Evolutionary conservation across 2,113 vertebrate species (phyloP).

Genomic region (Pyxicephalus adspersus): DNA sequence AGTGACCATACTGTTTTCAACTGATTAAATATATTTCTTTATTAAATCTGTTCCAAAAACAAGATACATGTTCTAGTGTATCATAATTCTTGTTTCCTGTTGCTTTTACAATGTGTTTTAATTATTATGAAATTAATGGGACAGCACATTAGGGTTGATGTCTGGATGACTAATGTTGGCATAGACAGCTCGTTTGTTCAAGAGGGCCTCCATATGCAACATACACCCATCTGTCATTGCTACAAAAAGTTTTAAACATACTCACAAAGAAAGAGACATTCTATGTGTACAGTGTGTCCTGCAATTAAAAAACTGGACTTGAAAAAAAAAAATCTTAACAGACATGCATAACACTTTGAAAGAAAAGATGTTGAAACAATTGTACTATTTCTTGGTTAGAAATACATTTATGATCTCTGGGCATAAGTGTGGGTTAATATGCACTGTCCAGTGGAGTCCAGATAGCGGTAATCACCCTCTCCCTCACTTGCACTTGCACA

Average conservation of each 20-base stretch:
- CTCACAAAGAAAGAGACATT: not conserved
- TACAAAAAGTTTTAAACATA: constrained; percentile 28
- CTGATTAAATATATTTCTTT: constrained; percentile 38
- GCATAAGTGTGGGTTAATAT: too few species aligned
- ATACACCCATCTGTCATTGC: constrained; percentile 48
- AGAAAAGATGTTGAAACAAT: too few species aligned
- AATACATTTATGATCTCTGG: too few species aligned
- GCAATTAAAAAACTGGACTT: not conserved
- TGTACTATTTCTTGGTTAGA: too few species aligned
- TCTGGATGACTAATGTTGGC: constrained; percentile 49
- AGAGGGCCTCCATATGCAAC: constrained; percentile 26
- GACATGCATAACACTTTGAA: too few species aligned
- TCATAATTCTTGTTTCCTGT: constrained; percentile 41
- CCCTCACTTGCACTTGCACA: too few species aligned
- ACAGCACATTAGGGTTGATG: constrained; percentile 48
- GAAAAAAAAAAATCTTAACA: too few species aligned
- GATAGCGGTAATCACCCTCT: too few species aligned
- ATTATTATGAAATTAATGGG: constrained; percentile 48
- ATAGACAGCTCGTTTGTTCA: constrained; percentile 50
- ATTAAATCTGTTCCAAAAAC: constrained; percentile 34
- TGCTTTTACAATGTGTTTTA: constrained; percentile 46
- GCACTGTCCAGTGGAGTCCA: too few species aligned
- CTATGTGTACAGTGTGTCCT: not conserved
- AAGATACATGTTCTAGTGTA: constrained; percentile 35
- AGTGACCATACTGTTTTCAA: constrained; percentile 8